Conservation (phyloP, 2,888 invertebrate genomes). For the Epirrhoe tristata region DNA sequence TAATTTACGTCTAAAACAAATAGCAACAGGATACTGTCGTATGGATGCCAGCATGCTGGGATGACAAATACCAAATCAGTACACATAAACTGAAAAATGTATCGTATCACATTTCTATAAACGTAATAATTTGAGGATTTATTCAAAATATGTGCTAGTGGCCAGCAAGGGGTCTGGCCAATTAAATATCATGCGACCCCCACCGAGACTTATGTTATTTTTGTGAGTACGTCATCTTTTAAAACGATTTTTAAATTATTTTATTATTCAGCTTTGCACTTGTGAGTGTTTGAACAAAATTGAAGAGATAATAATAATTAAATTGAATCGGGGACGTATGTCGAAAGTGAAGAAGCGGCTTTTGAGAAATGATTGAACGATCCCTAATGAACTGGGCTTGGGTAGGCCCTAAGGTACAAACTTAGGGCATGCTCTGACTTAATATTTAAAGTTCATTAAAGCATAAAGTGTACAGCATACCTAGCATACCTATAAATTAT, state of each 20-base stretch:
- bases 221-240: slow-evolving; percentile 37
- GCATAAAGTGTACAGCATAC: neutral
- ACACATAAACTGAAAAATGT: slow-evolving; percentile 21
- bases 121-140: slow-evolving; percentile 27
- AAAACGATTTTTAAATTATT: slow-evolving; percentile 34
- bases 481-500: no score
- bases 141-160: slow-evolving; percentile 28
- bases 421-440: slow-evolving; percentile 48
- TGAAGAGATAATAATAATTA: slow-evolving; percentile 17
- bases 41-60: slow-evolving; percentile 7
- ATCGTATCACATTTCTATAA: slow-evolving; percentile 15
- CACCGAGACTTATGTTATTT: slow-evolving; percentile 41
- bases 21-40: neutral
- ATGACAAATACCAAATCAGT: slow-evolving; percentile 24
- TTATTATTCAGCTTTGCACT: slow-evolving; percentile 36
- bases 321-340: slow-evolving; percentile 32
- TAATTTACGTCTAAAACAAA: slow-evolving; percentile 2
- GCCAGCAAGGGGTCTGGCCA: slow-evolving; percentile 40
- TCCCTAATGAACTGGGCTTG: slow-evolving; percentile 68
- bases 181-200: slow-evolving; percentile 43
- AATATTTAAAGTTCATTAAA: neutral
- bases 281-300: slow-evolving; percentile 37
- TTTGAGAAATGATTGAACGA: slow-evolving; percentile 74
- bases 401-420: slow-evolving; percentile 70
- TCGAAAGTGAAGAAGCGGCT: slow-evolving; percentile 48